Base-by-base conservation (phyloP, 1,140 invertebrate species). In the Lysiphlebus fabarum region DNA sequence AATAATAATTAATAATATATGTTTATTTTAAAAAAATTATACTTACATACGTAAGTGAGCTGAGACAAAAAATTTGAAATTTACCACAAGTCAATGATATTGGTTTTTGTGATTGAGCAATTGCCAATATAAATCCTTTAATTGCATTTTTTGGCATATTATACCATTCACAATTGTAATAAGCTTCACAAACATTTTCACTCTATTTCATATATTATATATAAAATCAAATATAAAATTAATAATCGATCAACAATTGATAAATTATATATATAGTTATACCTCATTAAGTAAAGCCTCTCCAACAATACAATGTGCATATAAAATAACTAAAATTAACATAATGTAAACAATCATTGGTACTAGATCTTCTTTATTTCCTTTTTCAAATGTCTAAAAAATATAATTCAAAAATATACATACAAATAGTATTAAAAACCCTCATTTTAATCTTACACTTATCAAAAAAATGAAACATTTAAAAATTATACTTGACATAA, bases 81-180 rank as follows among this genome's bases (percentile, higher is more conserved):
- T 49, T 36, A 36, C 59, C 59, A 14, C 12, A 53, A 33, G 14
- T 61, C 12, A 61, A 14, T 14, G 26, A 17, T 6, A 56, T 7
- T 14, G 59, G 44, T 17, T 47, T 36, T 10, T 49, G 40, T 6
- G 59, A 40, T 38, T 26, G 8, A 6, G 33, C 48, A 36, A 61
- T 26, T 26, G 45, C 10, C 53, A 61, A 26, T 56, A 33, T 12
- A 61, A 12, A 56, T 34, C 12, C 14, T 12, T 51, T 50, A 49
- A 34, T 49, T 56, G 34, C 34, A 37, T 7, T n/a, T 26, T 11
- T 12, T 6, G 59, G 47, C 10, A 51, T 36, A n/a, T 61, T 41
- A 44, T 61, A 61, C 59, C 59, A 61, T 7, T 44, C 36, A 40
- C 59, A 61, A 1, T 56, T 7, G 17, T 53, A 57, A 26, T 38